These are phyloP conservation scores for Pyrgus malvae DNA, from an alignment of 2,888 invertebrate genomes.

Conservation along the genomic window DNA sequence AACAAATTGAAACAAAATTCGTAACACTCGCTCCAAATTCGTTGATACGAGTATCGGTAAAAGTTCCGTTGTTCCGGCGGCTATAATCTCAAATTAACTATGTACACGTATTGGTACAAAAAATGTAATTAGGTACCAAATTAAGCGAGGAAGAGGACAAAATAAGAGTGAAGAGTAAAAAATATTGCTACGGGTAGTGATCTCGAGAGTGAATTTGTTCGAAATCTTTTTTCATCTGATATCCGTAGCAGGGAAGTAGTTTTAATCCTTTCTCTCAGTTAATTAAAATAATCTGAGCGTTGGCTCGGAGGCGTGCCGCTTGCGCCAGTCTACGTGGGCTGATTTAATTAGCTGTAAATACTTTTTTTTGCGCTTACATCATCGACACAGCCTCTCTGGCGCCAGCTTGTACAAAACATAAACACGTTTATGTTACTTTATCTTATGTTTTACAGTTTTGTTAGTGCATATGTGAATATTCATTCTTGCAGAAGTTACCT, in stretches of 20 bases:
- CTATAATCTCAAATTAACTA: constrained; percentile 18
- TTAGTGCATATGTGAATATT: too few relatives aligned
- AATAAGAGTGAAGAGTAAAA: constrained; percentile 7
- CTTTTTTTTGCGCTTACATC: constrained; percentile 71
- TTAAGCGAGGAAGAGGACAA: constrained; percentile 17
- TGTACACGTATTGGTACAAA: constrained; percentile 11
- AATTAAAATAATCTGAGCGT: constrained; percentile 61
- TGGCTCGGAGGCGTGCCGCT: constrained; percentile 62
- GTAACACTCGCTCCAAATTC: constrained; percentile 15
- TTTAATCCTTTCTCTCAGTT: constrained; percentile 53
- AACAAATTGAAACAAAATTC: constrained; percentile 24
- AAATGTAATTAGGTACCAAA: constrained; percentile 23
- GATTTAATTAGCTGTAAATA: constrained; percentile 77
- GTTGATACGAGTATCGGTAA: constrained; percentile 18
- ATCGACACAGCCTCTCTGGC: constrained; percentile 40
- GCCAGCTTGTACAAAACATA: constrained; percentile 29
- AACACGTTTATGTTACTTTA: not conserved
- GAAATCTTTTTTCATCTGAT: constrained; percentile 12
- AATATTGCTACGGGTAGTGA: constrained; percentile 11
- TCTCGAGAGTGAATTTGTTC: constrained; percentile 19
- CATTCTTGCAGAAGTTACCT: too few relatives aligned
- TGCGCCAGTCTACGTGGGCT: constrained; percentile 72
- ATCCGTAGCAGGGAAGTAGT: constrained; percentile 9
- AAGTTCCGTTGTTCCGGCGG: constrained; percentile 19
- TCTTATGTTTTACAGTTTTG: not conserved